phyloP scores from a whole-genome alignment of 1,140 invertebrate species.

The Carcinoscorpius rotundicauda region DNA sequence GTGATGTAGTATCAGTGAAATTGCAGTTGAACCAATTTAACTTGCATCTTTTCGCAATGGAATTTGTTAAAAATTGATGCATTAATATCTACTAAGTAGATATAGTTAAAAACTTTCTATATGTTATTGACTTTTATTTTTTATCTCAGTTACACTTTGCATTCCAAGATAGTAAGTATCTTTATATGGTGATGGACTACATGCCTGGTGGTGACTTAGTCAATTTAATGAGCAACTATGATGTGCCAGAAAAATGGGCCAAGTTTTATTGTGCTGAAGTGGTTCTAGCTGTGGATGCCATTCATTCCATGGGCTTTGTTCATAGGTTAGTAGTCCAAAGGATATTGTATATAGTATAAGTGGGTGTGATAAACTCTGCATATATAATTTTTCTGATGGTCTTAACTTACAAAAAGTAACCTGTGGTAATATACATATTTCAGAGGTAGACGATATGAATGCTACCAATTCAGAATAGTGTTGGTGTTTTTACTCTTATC shows the following conservation, averaged over 20 bases:
- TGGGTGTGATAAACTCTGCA: no score
- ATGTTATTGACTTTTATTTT: conserved; percentile 5
- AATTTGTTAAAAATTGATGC: background rate
- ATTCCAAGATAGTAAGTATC: conserved; percentile 89
- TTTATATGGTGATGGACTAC: conserved; percentile 99
- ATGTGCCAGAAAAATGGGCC: conserved; percentile 98
- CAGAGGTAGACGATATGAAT: background rate
- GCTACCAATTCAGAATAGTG: no score
- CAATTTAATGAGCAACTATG: conserved; percentile 96
- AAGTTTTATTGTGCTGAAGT: conserved; percentile 99
- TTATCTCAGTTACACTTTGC: conserved; percentile 83
- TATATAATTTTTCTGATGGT: no score
- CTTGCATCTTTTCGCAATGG: no score
- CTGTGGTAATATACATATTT: no score
- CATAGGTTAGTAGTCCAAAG: conserved; percentile 47
- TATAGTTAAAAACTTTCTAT: background rate
- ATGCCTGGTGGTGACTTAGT: conserved; percentile 99
- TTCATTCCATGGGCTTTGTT: conserved; percentile 98
- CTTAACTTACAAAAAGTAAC: no score
- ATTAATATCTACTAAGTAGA: background rate
- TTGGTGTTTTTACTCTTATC: no score
- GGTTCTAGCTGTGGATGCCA: conserved; percentile 92
- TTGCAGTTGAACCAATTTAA: no score
- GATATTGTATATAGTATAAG: conserved; percentile 4
- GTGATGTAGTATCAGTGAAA: no score